Conservation (phyloP, 2,888 invertebrate species). For the Julus scandinavius region DNA sequence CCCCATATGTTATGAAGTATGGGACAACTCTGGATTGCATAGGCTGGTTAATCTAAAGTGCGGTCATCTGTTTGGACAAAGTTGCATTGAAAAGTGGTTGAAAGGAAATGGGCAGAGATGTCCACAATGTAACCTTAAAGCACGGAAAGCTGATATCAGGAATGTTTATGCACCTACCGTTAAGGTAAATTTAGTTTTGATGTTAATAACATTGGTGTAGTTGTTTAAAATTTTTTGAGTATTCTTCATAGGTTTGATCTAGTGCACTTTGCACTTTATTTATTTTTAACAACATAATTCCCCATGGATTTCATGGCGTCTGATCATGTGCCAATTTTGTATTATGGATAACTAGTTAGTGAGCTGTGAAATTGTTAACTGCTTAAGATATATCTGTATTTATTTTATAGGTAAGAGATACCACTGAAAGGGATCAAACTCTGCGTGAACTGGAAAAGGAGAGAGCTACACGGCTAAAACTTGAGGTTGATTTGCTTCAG, state of each 20-base stretch:
- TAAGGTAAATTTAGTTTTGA: slow-evolving; percentile 68
- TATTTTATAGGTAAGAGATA: slow-evolving; percentile 75
- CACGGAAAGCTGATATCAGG: slow-evolving; percentile 76
- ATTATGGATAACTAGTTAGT: no score
- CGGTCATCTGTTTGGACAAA: slow-evolving; percentile 90
- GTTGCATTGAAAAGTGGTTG: slow-evolving; percentile 83
- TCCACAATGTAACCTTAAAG: slow-evolving; percentile 87
- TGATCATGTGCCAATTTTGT: no score
- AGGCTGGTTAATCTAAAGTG: slow-evolving; percentile 87
- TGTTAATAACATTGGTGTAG: no score
- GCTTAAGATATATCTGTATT: not conserved
- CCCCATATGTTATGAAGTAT: slow-evolving; percentile 87
- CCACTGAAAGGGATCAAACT: slow-evolving; percentile 76
- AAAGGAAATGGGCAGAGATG: slow-evolving; percentile 73
- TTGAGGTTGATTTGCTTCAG: slow-evolving; percentile 73
- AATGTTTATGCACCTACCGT: slow-evolving; percentile 80
- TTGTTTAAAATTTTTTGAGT: no score
- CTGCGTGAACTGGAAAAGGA: slow-evolving; percentile 73
- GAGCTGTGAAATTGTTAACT: no score
- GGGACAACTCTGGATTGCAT: slow-evolving; percentile 88
- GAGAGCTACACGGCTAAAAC: slow-evolving; percentile 72
- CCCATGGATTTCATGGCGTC: no score
- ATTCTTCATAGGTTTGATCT: no score
- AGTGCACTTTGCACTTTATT: no score
- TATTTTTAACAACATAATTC: no score